Conservation (phyloP, 2,888 invertebrate species). For the Tetragnatha montana region DNA sequence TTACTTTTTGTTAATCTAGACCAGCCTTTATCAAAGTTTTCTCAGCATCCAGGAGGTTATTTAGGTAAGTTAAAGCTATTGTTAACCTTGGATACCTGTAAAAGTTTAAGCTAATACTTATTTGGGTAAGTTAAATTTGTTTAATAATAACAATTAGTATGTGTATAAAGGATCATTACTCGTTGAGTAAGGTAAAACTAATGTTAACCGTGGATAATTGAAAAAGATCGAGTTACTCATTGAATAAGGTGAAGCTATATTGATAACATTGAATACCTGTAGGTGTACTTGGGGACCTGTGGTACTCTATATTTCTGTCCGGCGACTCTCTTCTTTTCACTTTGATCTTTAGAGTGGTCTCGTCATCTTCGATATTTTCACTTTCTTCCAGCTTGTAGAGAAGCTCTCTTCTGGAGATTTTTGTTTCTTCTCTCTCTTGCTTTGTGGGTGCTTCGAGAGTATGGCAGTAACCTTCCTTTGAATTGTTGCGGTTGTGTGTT, state of each 20-base stretch:
- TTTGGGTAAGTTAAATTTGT: slow-evolving; percentile 6
- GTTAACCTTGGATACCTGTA: not conserved
- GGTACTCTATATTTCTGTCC: slow-evolving; percentile 11
- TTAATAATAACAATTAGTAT: not conserved
- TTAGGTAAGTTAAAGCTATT: not conserved
- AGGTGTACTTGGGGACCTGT: slow-evolving; percentile 11
- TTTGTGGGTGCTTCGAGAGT: slow-evolving; percentile 35
- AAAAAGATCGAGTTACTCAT: too few relatives aligned
- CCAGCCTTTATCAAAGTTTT: too few relatives aligned
- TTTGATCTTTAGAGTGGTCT: slow-evolving; percentile 5
- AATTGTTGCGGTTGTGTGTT: not conserved
- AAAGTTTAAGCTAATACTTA: too few relatives aligned
- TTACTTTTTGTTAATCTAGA: too few relatives aligned
- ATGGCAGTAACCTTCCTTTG: slow-evolving; percentile 23
- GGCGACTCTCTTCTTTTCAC: slow-evolving; percentile 11
- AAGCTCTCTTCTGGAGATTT: slow-evolving; percentile 62
- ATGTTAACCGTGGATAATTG: too few relatives aligned
- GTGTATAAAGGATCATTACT: too few relatives aligned
- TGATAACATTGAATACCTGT: slow-evolving; percentile 33
- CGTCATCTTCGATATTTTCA: slow-evolving; percentile 7
- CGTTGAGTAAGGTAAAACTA: too few relatives aligned
- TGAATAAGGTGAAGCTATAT: not conserved
- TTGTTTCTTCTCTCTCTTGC: slow-evolving; percentile 22
- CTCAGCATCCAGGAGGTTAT: too few relatives aligned
- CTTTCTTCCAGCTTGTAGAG: slow-evolving; percentile 58